Conservation (phyloP, 1,140 invertebrate species). For the Trypoxylus dichotomus region DNA sequence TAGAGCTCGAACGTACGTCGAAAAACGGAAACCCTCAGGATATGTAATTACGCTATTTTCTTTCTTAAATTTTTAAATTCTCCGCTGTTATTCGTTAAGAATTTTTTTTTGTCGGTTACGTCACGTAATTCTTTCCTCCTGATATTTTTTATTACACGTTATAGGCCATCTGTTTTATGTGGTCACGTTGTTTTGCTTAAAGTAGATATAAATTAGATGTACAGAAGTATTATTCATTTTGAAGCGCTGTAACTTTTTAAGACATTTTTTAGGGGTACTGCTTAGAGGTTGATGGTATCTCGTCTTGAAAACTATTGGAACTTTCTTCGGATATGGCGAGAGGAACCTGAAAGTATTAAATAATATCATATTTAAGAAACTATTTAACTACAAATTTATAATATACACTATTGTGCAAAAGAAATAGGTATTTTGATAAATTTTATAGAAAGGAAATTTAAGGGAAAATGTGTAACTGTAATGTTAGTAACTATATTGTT, state of each 20-base stretch:
- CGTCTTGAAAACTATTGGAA: slow-evolving; percentile 49
- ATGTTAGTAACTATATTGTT: too few species aligned
- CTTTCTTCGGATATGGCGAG: slow-evolving; percentile 52
- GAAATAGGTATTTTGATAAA: too few species aligned
- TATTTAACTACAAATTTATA: too few species aligned
- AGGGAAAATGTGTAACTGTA: too few species aligned
- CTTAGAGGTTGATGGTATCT: slow-evolving; percentile 51
- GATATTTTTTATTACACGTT: background rate
- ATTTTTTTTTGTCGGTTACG: slow-evolving; percentile 1
- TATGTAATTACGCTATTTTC: background rate
- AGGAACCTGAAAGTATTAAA: slow-evolving; percentile 43
- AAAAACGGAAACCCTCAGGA: background rate
- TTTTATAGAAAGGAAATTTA: too few species aligned
- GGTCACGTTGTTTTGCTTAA: background rate
- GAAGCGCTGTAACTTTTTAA: background rate
- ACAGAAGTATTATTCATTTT: background rate
- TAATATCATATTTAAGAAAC: background rate
- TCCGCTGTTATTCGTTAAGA: background rate
- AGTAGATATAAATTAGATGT: background rate
- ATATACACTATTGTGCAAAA: too few species aligned
- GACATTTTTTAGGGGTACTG: slow-evolving; percentile 43
- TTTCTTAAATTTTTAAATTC: background rate
- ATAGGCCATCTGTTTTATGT: slow-evolving; percentile 14
- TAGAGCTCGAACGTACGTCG: background rate
- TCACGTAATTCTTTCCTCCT: background rate